Evolutionary conservation across 1,140 invertebrate species (phyloP), one percentile per base, ranked within the genome.

Genomic region (Aphidius ervi): DNA sequence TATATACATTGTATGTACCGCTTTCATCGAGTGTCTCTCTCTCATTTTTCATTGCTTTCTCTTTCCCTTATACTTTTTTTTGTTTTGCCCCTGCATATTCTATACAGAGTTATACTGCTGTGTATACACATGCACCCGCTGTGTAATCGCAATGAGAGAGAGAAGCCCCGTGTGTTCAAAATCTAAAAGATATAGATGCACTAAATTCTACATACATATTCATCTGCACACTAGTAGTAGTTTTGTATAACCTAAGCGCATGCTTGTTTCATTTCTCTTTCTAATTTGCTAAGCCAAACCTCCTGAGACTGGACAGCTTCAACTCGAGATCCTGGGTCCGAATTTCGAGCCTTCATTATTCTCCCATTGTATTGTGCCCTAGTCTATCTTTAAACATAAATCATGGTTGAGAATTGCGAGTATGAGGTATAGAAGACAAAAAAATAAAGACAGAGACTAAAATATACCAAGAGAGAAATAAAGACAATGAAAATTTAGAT

Each of bases 291-390:
- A 68, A 69, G 52, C 68, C 68, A 66, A 65, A 61, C 68, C 52
- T 54, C 40, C 64, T 64, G 67, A 58, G 67, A 70, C 67, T 56
- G 65, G 68, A 65, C 63, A 66, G 64, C 67, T 57, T 64, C 52
- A 63, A 60, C 63, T 57, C 48, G 57, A 62, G 55, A 64, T 58
- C 56, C 56, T 61, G 23, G 23, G 23, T 31, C 23, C 23, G 23
- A 31, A 62, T 65, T 48, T 64, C 62, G 61, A 67, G 66, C 71
- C 71, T 70, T 71, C 69, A 71, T 72, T 72, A 72, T 72, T 71
- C 68, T 71, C 56, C 70, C 68, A 73, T 73, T 73, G 52, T 54
- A 54, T 0, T 54, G 68, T 70, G 67, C 68, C 65, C 67, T 68
- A 47, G 42, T 42, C 52, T 41, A 62, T 58, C 68, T 58, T 63